Evolutionary conservation across 1,140 invertebrate genomes (phyloP).

Genomic region (Bathynomus jamesi): DNA sequence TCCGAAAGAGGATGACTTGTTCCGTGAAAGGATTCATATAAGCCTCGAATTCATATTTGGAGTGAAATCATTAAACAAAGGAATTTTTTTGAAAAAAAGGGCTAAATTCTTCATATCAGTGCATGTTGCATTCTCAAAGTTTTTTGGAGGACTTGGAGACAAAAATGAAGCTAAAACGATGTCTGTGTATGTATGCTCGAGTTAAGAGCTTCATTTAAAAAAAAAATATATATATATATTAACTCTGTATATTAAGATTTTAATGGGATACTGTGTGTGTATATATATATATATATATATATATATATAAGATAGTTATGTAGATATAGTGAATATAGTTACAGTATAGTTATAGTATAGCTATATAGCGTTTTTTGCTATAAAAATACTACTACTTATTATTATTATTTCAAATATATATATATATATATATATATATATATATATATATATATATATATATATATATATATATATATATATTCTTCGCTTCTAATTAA

Average conservation of each 20-base stretch:
- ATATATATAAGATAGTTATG: background rate
- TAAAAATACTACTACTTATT: background rate
- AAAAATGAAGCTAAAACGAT: no score
- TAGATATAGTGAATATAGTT: background rate
- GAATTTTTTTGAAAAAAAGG: no score
- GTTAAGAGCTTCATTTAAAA: no score
- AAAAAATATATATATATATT: background rate
- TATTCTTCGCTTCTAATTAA: background rate
- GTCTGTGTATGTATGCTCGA: no score
- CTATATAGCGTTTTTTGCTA: background rate
- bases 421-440: background rate
- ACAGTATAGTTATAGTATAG: background rate
- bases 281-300: background rate
- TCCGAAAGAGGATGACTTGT: no score
- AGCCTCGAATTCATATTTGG: no score
- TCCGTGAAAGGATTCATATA: no score
- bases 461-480: background rate
- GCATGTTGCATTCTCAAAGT: no score
- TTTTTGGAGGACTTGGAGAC: no score
- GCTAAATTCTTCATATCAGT: no score
- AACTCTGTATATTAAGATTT: no score
- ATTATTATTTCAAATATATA: background rate
- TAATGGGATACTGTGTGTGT: background rate
- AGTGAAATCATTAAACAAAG: no score
- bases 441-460: background rate